Evolutionary conservation across 2,888 invertebrate species (phyloP).

Genomic region (Drosophila limbata): DNA sequence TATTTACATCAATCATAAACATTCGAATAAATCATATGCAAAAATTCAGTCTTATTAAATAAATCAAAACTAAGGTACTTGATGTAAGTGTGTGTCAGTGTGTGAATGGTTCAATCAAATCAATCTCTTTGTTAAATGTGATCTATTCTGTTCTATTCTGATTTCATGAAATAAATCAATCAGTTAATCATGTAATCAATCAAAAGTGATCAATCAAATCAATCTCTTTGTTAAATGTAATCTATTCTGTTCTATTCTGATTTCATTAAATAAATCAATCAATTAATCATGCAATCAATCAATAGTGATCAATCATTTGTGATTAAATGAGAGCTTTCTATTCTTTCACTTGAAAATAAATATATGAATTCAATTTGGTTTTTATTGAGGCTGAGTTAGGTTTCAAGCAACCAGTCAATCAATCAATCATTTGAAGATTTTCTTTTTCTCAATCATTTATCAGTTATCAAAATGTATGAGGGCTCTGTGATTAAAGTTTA

Average conservation of each 20-base stretch:
- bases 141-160: conserved; percentile 3
- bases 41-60: conserved; percentile 84
- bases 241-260: conserved; percentile 2
- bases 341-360: not conserved
- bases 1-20: conserved; percentile 62
- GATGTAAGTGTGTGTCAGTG: conserved; percentile 17
- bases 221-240: not conserved
- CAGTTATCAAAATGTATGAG: conserved; percentile 6
- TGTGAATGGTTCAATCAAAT: conserved; percentile 23
- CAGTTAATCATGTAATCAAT: conserved; percentile 5
- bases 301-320: conserved; percentile 8
- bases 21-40: conserved; percentile 70
- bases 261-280: not conserved
- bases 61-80: conserved; percentile 81
- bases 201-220: not conserved
- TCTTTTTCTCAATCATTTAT: not conserved
- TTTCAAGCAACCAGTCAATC: conserved; percentile 12
- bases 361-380: conserved; percentile 1
- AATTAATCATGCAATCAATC: not conserved
- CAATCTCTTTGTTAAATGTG: not conserved
- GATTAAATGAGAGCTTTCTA: too few relatives aligned
- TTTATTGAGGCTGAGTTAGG: conserved; percentile 2
- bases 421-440: not conserved
- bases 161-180: not conserved
- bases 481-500: conserved; percentile 6